phyloP scores from a whole-genome alignment of 2,888 invertebrate genomes.

The Drosophila mercatorum region DNA sequence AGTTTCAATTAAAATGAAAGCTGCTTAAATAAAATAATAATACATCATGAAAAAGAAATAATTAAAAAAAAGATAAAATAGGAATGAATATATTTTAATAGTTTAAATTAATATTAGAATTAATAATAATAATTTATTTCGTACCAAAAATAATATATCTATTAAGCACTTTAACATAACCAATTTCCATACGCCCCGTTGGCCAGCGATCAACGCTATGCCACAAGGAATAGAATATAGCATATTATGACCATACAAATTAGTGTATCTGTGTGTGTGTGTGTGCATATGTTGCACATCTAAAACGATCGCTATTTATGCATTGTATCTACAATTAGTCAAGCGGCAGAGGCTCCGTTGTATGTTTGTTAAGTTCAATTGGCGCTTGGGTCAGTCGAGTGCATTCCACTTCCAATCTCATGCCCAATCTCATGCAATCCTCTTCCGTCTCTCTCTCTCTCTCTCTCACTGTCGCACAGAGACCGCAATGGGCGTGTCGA shows the following conservation, averaged over 20 bases:
- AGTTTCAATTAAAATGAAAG: no score
- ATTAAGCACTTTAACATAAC: neutral
- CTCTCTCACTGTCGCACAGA: slow-evolving; percentile 85
- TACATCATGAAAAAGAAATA: no score
- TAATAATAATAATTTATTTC: no score
- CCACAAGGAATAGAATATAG: neutral
- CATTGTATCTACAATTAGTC: slow-evolving; percentile 67
- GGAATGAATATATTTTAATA: no score
- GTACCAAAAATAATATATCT: neutral
- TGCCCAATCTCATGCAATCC: slow-evolving; percentile 13
- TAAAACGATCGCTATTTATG: slow-evolving; percentile 45
- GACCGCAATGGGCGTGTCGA: slow-evolving; percentile 95
- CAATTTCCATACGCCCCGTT: neutral
- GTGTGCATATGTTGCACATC: slow-evolving; percentile 18
- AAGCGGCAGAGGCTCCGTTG: slow-evolving; percentile 48
- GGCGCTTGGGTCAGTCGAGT: slow-evolving; percentile 74
- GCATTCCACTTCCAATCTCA: slow-evolving; percentile 66
- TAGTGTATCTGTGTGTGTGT: neutral
- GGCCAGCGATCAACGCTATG: neutral
- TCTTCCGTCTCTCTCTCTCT: neutral
- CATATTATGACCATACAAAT: neutral
- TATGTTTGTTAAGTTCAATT: slow-evolving; percentile 73
- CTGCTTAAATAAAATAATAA: no score
- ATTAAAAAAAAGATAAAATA: no score
- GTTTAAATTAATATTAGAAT: no score